Conservation (phyloP, 2,113 vertebrate species). For the Riparia riparia region DNA sequence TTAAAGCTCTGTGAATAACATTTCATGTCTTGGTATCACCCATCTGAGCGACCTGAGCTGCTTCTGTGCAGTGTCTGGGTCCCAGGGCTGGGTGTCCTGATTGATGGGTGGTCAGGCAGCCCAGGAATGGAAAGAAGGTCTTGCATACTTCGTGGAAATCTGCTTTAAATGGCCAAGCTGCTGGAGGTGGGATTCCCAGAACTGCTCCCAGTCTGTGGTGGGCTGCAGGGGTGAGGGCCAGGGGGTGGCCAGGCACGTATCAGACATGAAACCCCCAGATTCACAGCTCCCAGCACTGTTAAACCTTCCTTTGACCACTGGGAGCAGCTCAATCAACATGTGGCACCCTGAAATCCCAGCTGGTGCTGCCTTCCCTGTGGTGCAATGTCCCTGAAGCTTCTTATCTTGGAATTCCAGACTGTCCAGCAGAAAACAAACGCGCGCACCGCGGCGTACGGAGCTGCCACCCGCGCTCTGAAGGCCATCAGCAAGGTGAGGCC, state of each 20-base stretch:
- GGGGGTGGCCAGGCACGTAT: fast-evolving
- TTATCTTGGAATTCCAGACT: slow-evolving; percentile 77
- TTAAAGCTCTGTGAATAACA: not conserved
- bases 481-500: slow-evolving; percentile 92
- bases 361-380: not conserved
- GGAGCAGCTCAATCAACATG: fast-evolving
- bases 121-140: not conserved
- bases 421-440: slow-evolving; percentile 88
- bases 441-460: slow-evolving; percentile 74
- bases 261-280: not conserved
- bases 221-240: not conserved
- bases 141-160: not conserved
- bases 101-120: not conserved
- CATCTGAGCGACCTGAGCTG: fast-evolving
- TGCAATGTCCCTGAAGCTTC: not conserved
- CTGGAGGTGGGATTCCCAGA: not conserved
- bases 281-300: not conserved
- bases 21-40: not conserved
- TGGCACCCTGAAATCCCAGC: fast-evolving
- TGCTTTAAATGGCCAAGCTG: not conserved
- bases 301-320: not conserved
- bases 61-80: fast-evolving
- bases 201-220: not conserved
- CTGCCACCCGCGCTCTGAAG: slow-evolving; percentile 85
- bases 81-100: not conserved